Evolutionary conservation across 2,113 vertebrate species (phyloP).

Genomic region (Baryphthengus martii): DNA sequence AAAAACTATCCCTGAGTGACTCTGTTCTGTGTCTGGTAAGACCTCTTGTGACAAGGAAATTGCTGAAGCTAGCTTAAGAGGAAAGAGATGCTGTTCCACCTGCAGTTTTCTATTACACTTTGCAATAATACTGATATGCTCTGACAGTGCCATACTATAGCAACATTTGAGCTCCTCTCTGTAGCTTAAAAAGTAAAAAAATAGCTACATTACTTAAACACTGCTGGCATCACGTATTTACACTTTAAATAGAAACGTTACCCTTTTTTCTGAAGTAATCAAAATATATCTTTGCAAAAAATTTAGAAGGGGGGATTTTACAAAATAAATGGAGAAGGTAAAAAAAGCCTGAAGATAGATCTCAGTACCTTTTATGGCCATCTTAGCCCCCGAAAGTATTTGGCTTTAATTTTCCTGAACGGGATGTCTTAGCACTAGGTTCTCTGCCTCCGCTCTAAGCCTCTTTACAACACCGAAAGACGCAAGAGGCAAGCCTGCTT

Average conservation of each 20-base stretch:
- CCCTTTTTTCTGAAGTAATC: slow-evolving; percentile 73
- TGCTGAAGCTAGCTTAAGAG: slow-evolving; percentile 37
- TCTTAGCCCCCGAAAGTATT: slow-evolving; percentile 12
- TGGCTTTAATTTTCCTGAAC: slow-evolving; percentile 49
- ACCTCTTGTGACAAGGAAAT: slow-evolving; percentile 55
- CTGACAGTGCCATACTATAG: slow-evolving; percentile 4
- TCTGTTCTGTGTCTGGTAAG: slow-evolving; percentile 20
- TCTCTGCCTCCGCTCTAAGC: not conserved
- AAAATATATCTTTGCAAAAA: slow-evolving; percentile 82
- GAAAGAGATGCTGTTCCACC: slow-evolving; percentile 32
- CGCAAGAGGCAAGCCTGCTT: not conserved
- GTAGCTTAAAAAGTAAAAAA: slow-evolving; percentile 63
- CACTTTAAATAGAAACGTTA: slow-evolving; percentile 78
- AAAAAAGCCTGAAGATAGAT: slow-evolving; percentile 44
- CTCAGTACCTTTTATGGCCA: slow-evolving; percentile 64
- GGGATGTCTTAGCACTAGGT: not conserved
- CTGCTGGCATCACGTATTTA: slow-evolving; percentile 74
- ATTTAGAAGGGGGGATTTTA: slow-evolving; percentile 71
- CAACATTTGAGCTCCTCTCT: slow-evolving; percentile 26
- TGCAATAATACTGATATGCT: slow-evolving; percentile 52
- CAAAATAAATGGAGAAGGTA: slow-evolving; percentile 66
- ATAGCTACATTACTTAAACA: slow-evolving; percentile 65
- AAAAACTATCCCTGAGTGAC: slow-evolving; percentile 60
- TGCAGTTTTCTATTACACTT: not conserved
- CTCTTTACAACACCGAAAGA: not conserved